Evolutionary conservation across 2,797 vertebrate genomes (phyloP), one percentile per base, ranked within the genome.

Genomic region (Microctenopoma lineatum): DNA sequence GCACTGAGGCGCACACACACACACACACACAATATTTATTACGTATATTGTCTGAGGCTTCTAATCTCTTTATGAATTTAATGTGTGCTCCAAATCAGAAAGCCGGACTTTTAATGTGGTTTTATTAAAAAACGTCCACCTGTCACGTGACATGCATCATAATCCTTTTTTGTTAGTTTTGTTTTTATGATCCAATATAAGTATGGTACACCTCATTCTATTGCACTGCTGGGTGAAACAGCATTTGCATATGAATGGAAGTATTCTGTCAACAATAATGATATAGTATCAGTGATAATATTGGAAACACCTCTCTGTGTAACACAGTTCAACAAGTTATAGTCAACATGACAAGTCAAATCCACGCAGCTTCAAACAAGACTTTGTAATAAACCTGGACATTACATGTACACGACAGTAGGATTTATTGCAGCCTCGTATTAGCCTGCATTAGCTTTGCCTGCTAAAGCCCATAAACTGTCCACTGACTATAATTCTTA

Each of bases 1-100:
- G 97, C 97, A n/a, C 97, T 98, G 77, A 66, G 16, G 51, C 27
- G 44, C 41, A 71, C 18, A 72, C 32, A 72, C 39, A 70, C 5
- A 66, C 29, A n/a, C n/a, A 72, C 39, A 70, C 5, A 66, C 27
- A 7, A 66, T 7, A 53, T 25, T 57, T 59, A 63, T 16, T 55
- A 46, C 29, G 48, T 7, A 11, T 59, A 1, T 21, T 52, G 26
- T 51, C 44, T 18, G 11, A 34, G 56, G 25, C 39, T 61, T 10
- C 15, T 9, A 2, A 44, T 59, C 34, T 32, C 10, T 42, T 45
- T 3, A 9, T 44, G 4, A 50, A 15, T 53, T 29, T 5, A 47
- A n/a, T 13, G 21, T 15, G 27, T 42, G 4, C 25, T 66, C 47
- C 56, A 34, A 44, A 59, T 44, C 15, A 39, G 5, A 39, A 50